Conservation (phyloP, 2,888 invertebrate genomes). For the Iselma pallidipennis region DNA sequence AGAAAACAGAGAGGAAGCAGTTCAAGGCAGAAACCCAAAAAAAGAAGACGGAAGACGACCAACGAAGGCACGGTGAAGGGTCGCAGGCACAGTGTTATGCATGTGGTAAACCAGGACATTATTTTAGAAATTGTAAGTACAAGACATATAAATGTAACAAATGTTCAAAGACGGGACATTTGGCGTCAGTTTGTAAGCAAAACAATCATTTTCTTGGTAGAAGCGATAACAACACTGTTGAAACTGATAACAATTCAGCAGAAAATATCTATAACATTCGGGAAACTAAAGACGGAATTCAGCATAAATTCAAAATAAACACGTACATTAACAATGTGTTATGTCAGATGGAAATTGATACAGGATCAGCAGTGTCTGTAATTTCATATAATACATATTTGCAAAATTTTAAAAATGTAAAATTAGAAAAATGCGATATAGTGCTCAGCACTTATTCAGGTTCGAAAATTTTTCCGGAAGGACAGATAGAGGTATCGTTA, state of each 20-base stretch:
- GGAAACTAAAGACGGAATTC: not conserved
- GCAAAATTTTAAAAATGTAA: conserved; percentile 9
- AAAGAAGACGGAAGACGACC: too few relatives aligned
- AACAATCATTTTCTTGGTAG: conserved; percentile 9
- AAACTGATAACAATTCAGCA: not conserved
- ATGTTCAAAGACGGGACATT: conserved; percentile 19
- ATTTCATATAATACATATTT: conserved; percentile 10
- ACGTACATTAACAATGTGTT: not conserved
- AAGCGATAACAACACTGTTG: not conserved
- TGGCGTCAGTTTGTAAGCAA: conserved; percentile 18
- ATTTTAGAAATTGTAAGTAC: conserved; percentile 10
- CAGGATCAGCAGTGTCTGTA: conserved; percentile 18
- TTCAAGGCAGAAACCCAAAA: not conserved
- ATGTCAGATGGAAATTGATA: conserved; percentile 15
- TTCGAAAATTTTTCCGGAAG: conserved; percentile 10
- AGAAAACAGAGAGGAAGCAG: not conserved
- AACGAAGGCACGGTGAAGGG: not conserved
- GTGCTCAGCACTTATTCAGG: conserved; percentile 18
- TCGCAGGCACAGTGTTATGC: not conserved
- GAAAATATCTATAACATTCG: not conserved
- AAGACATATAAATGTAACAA: conserved; percentile 7
- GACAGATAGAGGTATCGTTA: not conserved
- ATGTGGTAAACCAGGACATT: conserved; percentile 2
- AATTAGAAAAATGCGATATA: conserved; percentile 8
- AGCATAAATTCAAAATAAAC: not conserved